Evolutionary conservation across 2,888 invertebrate genomes (phyloP).

Genomic region (Hemaris fuciformis): DNA sequence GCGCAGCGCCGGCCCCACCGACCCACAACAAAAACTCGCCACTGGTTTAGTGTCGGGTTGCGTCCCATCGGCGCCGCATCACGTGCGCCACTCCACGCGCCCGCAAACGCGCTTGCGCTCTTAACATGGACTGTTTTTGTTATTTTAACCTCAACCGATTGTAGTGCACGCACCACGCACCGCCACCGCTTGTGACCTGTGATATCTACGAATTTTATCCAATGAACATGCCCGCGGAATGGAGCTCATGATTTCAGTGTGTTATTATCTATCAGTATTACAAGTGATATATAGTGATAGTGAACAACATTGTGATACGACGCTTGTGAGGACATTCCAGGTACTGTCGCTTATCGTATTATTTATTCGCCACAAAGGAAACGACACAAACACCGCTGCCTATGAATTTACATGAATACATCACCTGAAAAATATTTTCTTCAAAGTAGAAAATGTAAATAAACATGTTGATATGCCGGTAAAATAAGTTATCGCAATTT

Average conservation of each 20-base stretch:
- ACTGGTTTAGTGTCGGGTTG: slow-evolving; percentile 81
- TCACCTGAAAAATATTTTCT: background rate
- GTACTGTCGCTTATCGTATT: slow-evolving; percentile 42
- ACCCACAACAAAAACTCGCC: slow-evolving; percentile 79
- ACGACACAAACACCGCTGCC: background rate
- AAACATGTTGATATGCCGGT: background rate
- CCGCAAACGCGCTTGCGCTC: slow-evolving; percentile 69
- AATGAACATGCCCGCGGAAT: slow-evolving; percentile 73
- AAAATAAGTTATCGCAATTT: background rate
- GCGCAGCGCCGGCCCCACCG: slow-evolving; percentile 66
- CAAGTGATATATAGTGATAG: slow-evolving; percentile 78
- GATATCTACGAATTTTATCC: slow-evolving; percentile 50
- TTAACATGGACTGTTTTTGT: slow-evolving; percentile 63
- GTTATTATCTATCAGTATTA: slow-evolving; percentile 66
- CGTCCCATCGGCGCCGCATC: slow-evolving; percentile 80
- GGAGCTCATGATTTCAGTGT: slow-evolving; percentile 77
- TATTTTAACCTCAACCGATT: slow-evolving; percentile 3
- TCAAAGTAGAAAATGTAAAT: background rate
- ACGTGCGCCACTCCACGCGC: slow-evolving; percentile 58
- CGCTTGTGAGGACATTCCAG: slow-evolving; percentile 67
- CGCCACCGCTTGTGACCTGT: slow-evolving; percentile 55
- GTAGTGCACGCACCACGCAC: background rate
- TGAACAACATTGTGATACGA: slow-evolving; percentile 73
- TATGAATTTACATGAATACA: background rate
- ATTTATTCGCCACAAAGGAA: background rate